These are phyloP conservation scores for Drosophila lini DNA, from an alignment of 1,140 invertebrate genomes.

Conservation along the genomic window DNA sequence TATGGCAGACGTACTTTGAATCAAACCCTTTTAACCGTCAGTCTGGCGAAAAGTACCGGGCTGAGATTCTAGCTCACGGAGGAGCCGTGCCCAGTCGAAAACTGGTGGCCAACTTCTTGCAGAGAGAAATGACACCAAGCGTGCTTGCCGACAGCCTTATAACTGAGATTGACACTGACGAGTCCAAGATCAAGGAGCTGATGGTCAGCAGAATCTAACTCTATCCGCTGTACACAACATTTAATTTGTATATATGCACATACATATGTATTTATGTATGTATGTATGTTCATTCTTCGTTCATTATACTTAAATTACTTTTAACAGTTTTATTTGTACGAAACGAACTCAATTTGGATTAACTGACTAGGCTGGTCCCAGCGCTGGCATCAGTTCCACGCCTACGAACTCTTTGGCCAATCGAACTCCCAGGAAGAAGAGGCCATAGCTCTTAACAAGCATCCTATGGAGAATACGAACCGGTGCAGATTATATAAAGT, in stretches of 20 bases:
- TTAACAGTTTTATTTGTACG: slow-evolving; percentile 45
- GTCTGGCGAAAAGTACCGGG: slow-evolving; percentile 91
- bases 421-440: slow-evolving; percentile 88
- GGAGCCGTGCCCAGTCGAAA: slow-evolving; percentile 92
- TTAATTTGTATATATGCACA: slow-evolving; percentile 37
- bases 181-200: slow-evolving; percentile 82
- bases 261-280: no score
- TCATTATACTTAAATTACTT: slow-evolving; percentile 65
- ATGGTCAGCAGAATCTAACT: slow-evolving; percentile 60
- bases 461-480: slow-evolving; percentile 85
- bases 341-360: slow-evolving; percentile 45
- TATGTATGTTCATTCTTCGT: background rate
- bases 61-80: slow-evolving; percentile 93
- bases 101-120: slow-evolving; percentile 90
- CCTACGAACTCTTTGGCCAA: slow-evolving; percentile 89
- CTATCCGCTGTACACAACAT: background rate
- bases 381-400: slow-evolving; percentile 87
- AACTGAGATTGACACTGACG: slow-evolving; percentile 86
- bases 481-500: slow-evolving; percentile 54
- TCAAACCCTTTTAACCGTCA: slow-evolving; percentile 91
- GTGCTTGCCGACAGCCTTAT: slow-evolving; percentile 86
- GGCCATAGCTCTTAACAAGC: slow-evolving; percentile 88
- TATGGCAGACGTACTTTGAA: slow-evolving; percentile 96
- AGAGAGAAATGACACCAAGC: slow-evolving; percentile 88
- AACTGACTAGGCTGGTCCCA: slow-evolving; percentile 80